Conservation (phyloP, 2,888 invertebrate genomes). For the Nesidiocoris tenuis region DNA sequence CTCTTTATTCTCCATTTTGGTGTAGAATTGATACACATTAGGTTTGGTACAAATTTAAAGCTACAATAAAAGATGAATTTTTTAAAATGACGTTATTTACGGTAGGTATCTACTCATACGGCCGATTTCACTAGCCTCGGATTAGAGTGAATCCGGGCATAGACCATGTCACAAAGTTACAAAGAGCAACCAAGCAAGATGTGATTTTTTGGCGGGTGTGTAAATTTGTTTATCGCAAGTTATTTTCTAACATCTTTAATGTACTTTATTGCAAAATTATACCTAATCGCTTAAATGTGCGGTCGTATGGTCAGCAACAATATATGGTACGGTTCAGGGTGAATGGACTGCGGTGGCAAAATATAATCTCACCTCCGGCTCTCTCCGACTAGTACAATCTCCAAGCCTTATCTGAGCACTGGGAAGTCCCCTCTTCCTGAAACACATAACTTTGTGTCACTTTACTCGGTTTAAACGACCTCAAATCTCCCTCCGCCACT, state of each 20-base stretch:
- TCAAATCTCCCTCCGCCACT: not conserved
- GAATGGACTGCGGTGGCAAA: not conserved
- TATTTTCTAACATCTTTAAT: no score
- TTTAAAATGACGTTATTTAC: not conserved
- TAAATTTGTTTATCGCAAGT: no score
- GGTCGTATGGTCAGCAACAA: not conserved
- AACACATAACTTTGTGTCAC: not conserved
- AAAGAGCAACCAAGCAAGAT: no score
- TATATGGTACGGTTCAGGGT: not conserved
- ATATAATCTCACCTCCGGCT: not conserved
- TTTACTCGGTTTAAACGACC: not conserved
- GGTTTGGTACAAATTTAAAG: no score
- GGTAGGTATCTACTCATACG: no score
- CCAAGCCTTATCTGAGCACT: not conserved
- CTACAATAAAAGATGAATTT: not conserved
- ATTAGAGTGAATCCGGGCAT: no score
- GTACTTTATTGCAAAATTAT: no score
- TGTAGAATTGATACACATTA: no score
- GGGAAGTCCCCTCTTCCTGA: not conserved
- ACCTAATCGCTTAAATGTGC: not conserved
- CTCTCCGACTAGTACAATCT: not conserved
- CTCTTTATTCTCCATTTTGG: no score
- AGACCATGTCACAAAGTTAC: no score
- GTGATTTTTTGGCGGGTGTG: no score
- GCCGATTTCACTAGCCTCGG: no score